phyloP scores from a whole-genome alignment of 2,113 vertebrate genomes.

The Vulpes ferrilata region DNA sequence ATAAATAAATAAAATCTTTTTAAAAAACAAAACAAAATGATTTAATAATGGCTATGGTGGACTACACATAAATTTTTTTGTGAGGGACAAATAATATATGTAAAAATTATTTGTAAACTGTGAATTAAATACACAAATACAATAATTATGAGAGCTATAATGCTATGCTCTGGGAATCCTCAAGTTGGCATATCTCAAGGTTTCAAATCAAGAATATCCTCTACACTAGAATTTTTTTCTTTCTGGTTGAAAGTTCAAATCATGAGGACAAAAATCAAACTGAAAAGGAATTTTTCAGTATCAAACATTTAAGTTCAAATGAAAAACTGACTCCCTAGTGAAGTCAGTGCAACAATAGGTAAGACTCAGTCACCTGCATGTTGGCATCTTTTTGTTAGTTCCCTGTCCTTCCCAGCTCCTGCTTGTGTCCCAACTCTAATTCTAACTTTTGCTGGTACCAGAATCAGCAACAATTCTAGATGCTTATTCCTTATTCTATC shows the following conservation, averaged over 20 bases:
- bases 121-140: not conserved
- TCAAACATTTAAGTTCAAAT: constrained; percentile 32
- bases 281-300: constrained; percentile 4
- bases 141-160: constrained; percentile 6
- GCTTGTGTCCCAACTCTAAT: not conserved
- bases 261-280: not conserved
- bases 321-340: constrained; percentile 35
- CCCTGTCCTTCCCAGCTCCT: not conserved
- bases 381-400: not conserved
- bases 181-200: not conserved
- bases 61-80: constrained; percentile 41
- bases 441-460: not conserved
- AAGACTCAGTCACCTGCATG: not conserved
- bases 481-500: not conserved
- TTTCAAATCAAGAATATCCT: constrained; percentile 32
- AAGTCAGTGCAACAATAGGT: not conserved
- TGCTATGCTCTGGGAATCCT: not conserved
- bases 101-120: not conserved
- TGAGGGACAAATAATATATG: not conserved
- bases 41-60: not conserved
- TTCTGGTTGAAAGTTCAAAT: constrained; percentile 49
- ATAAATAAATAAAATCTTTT: no score
- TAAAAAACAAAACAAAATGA: not conserved
- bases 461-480: constrained; percentile 39
- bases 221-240: constrained; percentile 39